Evolutionary conservation across 2,797 vertebrate species (phyloP), one percentile per base, ranked within the genome.

Genomic region (Myoxocephalus aenaeus): DNA sequence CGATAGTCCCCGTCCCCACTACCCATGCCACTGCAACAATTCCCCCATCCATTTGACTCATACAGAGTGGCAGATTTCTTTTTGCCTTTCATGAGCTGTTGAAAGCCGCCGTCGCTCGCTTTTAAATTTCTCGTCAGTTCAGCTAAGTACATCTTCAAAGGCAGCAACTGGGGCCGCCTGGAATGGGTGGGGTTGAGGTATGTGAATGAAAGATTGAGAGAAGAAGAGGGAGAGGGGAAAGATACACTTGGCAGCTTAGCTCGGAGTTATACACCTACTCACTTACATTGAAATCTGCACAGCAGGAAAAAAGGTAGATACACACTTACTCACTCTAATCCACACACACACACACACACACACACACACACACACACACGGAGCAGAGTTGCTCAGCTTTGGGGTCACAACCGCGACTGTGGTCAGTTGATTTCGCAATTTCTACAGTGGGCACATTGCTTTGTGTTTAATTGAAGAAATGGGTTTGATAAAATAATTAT

Each of bases 71-170:
- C 87, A 87, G 83, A 82, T 93, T 87, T 91, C 80, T 66, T 83
- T 27, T 79, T 76, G 83, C 85, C 89, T 93, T 93, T 92, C 81
- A 90, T 88, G 87, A 91, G 90, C 82, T 90, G 82, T 86, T 92
- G 87, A 92, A 93, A 92, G 90, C 88, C n/a, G 40, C 76, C 44
- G 53, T 90, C 75, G 48, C 82, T 88, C 36, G 59, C 25, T 82
- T 92, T 93, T 82, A 91, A 91, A 92, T 93, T 91, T 93, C 83
- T 87, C 86, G 86, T 92, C 89, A 90, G 86, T 93, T 94, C 68
- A 66, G 72, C 86, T 92, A 93, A 94, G 89, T 90, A 88, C 86
- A 86, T 88, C 90, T 93, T 94, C 91, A 94, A 94, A 94, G 87
- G 77, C 71, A 67, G 83, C 61, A 73, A 72, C 77, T 75, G 64